Conservation (phyloP, 2,797 vertebrate species). For the Phataginus tetradactyla region DNA sequence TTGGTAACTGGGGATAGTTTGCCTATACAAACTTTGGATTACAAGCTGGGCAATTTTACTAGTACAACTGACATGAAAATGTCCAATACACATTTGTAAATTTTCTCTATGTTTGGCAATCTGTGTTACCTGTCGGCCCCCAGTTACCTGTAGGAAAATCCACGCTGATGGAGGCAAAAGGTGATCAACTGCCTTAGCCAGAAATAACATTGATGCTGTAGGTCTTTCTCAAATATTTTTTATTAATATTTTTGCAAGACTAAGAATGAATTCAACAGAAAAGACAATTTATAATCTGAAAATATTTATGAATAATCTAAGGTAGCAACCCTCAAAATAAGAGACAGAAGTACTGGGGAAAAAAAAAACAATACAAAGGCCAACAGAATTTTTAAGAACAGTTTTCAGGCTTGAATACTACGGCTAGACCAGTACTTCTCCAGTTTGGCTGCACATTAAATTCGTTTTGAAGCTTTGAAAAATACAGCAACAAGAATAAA, state of each 20-base stretch:
- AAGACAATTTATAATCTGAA: neutral
- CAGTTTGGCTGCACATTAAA: neutral
- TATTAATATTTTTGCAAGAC: neutral
- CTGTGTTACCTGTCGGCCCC: neutral
- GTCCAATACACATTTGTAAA: neutral
- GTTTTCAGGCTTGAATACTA: neutral
- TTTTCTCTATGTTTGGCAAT: neutral
- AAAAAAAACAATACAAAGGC: neutral
- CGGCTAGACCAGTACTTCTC: neutral
- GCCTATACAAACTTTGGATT: neutral
- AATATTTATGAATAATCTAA: neutral
- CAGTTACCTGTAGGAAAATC: neutral
- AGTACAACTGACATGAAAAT: neutral
- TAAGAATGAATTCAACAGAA: neutral
- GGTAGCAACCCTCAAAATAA: neutral
- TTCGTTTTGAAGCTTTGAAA: neutral
- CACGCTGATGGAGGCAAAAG: neutral
- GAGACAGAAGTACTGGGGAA: neutral
- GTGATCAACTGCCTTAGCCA: neutral
- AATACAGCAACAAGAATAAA: fast-evolving
- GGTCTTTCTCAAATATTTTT: neutral
- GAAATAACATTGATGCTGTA: neutral
- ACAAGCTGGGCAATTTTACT: neutral
- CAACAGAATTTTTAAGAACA: neutral
- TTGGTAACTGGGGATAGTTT: neutral